Evolutionary conservation across 2,797 vertebrate species (phyloP).

Genomic region (Limosa lapponica): DNA sequence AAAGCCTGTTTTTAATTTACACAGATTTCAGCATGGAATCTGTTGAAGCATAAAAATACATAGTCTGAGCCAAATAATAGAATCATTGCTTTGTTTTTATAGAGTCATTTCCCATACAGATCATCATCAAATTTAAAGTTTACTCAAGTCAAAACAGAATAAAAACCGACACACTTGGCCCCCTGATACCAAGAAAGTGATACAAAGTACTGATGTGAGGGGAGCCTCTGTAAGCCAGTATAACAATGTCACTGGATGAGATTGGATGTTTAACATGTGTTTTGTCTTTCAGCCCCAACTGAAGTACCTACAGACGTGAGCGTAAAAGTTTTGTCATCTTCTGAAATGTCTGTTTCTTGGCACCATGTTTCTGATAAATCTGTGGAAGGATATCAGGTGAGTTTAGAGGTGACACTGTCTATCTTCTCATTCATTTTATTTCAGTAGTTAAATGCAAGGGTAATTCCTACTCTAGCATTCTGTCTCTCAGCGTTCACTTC

Average conservation of each 20-base stretch:
- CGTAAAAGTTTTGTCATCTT: constrained; percentile 86
- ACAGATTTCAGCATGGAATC: neutral
- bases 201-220: neutral
- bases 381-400: constrained; percentile 92
- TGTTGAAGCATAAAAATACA: neutral
- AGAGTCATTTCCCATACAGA: neutral
- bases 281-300: constrained; percentile 82
- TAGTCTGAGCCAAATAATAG: neutral
- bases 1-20: neutral
- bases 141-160: neutral
- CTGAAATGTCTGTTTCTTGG: constrained; percentile 89
- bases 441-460: neutral
- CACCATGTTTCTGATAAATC: constrained; percentile 80
- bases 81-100: neutral
- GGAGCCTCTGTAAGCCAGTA: neutral
- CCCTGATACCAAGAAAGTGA: neutral
- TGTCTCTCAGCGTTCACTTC: neutral
- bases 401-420: neutral
- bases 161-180: neutral
- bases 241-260: neutral
- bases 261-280: neutral
- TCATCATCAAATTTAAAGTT: neutral
- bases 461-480: neutral
- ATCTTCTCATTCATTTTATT: neutral
- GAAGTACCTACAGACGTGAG: constrained; percentile 83